Conservation (phyloP, 1,140 invertebrate species). For the Dreissena polymorpha region DNA sequence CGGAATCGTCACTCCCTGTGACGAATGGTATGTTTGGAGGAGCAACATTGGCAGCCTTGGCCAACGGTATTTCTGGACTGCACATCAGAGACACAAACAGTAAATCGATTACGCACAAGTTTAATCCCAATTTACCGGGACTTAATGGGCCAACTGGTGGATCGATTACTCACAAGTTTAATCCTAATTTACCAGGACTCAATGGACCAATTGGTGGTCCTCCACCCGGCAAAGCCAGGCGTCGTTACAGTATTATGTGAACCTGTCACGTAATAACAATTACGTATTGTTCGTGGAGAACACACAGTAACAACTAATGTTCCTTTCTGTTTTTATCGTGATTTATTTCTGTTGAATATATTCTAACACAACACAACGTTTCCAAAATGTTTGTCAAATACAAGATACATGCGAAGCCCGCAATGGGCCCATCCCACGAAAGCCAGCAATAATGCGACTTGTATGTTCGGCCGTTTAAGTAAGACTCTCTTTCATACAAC, state of each 20-base stretch:
- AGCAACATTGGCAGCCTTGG: constrained; percentile 31
- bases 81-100: constrained; percentile 8
- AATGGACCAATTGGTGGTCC: constrained; percentile 39
- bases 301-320: no score
- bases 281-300: no score
- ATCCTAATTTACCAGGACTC: constrained; percentile 35
- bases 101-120: constrained; percentile 17
- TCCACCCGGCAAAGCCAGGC: constrained; percentile 22
- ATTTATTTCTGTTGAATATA: no score
- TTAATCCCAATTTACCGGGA: not conserved
- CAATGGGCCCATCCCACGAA: no score
- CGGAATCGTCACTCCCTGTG: constrained; percentile 11
- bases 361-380: no score
- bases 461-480: no score
- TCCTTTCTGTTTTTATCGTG: no score
- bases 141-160: not conserved
- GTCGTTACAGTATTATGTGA: constrained; percentile 58
- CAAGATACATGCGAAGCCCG: no score
- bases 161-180: constrained; percentile 33
- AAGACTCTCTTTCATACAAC: no score
- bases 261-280: no score
- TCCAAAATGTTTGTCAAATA: no score
- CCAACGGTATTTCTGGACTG: constrained; percentile 36
- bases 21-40: constrained; percentile 20
- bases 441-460: no score